Evolutionary conservation across 2,113 vertebrate species (phyloP).

Genomic region (Dromiciops gliroides): DNA sequence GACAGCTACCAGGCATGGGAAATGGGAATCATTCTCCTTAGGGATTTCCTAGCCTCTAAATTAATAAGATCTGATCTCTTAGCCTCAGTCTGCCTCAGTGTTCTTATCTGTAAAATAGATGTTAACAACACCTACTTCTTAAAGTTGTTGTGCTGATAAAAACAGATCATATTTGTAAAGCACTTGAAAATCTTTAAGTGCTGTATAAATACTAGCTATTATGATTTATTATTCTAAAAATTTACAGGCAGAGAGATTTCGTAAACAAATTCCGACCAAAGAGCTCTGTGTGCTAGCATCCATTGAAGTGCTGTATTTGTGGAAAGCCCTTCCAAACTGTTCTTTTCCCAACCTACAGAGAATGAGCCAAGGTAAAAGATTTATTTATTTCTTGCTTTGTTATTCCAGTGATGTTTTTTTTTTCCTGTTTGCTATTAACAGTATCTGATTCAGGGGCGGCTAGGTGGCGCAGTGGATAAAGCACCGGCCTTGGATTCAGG

Average conservation of each 20-base stretch:
- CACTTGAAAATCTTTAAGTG: not conserved
- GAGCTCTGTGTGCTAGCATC: slow-evolving; percentile 95
- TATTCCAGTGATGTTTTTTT: not conserved
- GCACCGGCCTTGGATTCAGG: no score
- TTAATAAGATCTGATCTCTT: not conserved
- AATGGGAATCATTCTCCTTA: slow-evolving; percentile 11
- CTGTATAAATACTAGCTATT: not conserved
- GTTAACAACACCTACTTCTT: not conserved
- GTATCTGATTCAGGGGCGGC: not conserved
- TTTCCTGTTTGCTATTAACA: not conserved
- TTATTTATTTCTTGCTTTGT: not conserved
- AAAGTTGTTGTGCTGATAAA: not conserved
- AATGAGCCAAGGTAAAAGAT: slow-evolving; percentile 95
- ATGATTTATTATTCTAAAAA: not conserved
- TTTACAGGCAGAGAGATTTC: slow-evolving; percentile 93
- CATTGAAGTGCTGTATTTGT: slow-evolving; percentile 96
- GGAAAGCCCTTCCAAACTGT: slow-evolving; percentile 98
- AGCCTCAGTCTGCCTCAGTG: not conserved
- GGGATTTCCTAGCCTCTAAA: not conserved
- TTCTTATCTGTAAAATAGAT: not conserved
- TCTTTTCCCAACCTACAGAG: slow-evolving; percentile 95
- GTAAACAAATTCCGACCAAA: slow-evolving; percentile 90
- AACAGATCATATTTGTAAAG: not conserved
- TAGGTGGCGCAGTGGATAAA: no score
- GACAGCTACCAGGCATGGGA: not conserved